Base-by-base conservation (phyloP, 2,113 vertebrate genomes). In the Maccullochella peelii region DNA sequence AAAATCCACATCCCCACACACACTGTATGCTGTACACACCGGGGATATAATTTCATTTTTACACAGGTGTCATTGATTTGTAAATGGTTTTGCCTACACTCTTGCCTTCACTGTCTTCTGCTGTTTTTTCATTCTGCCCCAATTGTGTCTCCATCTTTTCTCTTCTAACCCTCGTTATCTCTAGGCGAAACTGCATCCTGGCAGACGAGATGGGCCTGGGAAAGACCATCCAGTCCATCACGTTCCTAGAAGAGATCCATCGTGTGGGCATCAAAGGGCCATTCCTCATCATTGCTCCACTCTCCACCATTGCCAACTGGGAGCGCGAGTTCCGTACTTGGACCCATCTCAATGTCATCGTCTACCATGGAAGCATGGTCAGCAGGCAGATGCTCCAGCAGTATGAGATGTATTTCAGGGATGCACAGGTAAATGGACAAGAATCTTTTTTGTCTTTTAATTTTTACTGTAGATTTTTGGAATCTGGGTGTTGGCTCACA, bases 341-440 rank as follows among this genome's bases (percentile, higher is more conserved):
- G 98, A 98, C 98, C 49, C 94, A 98, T 88, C 96, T 98, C 74
- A 99, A 99, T 1, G 97, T 99, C 70, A 98, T 99, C 15, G 98
- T 99, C 73, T 99, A 99, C 92, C 98, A 99, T 1, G 98, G 98
- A 7, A 99, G 98, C 73, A 94, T 98, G 95, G 95, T 99, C 93
- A 99, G 98, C 95, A 95, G 98, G 90, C 98, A 99, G 93, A 99
- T 99, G 98, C 98, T 99, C 79, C 98, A 99, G 90, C 98, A 98
- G 91, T 99, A 99, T 63, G 98, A 99, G 89, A 99, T 99, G 98
- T 98, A 99, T 94, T 98, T 97, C 96, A 97, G 97, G 95, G 98
- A 99, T 68, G 93, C 97, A 44, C 98, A 99, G 98, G 98, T 99
- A 88, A 79, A 47, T 50, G 6, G 6, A 12, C 58, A 15, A 20